Conservation (phyloP, 2,113 vertebrate genomes). For the Phrynocephalus versicolor region DNA sequence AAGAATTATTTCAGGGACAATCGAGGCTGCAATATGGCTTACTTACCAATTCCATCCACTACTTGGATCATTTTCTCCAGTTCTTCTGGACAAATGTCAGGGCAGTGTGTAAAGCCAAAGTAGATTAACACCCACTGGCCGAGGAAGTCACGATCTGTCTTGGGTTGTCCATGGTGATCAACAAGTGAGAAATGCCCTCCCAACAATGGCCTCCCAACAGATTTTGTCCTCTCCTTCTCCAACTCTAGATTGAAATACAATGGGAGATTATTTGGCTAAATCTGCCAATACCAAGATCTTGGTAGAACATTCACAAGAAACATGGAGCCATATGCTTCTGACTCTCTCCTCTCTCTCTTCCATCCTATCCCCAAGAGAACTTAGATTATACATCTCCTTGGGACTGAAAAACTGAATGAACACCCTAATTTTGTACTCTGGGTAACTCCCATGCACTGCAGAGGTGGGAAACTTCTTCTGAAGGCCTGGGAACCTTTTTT, state of each 20-base stretch:
- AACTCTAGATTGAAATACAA: conserved; percentile 73
- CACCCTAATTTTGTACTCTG: background rate
- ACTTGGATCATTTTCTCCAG: conserved; percentile 95
- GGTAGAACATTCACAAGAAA: background rate
- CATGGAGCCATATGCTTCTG: background rate
- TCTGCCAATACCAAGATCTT: background rate
- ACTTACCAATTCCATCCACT: conserved; percentile 91
- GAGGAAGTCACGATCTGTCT: conserved; percentile 84
- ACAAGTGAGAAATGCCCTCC: conserved; percentile 92
- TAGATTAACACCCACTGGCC: conserved; percentile 95
- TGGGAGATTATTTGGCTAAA: background rate
- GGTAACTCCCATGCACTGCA: background rate
- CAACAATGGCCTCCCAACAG: conserved; percentile 86
- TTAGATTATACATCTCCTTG: background rate
- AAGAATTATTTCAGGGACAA: background rate
- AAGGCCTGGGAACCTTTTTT: too few species aligned
- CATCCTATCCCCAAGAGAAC: background rate
- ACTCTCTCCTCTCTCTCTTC: background rate
- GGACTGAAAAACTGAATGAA: background rate
- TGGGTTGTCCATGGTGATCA: conserved; percentile 83
- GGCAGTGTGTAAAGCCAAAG: conserved; percentile 97
- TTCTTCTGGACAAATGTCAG: conserved; percentile 96
- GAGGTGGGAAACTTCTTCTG: too few species aligned
- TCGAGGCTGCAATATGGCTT: conserved; percentile 63
- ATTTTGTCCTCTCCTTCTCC: conserved; percentile 82